These are phyloP conservation scores for Salpingus planirostris DNA, from an alignment of 2,888 invertebrate genomes.

Conservation along the genomic window DNA sequence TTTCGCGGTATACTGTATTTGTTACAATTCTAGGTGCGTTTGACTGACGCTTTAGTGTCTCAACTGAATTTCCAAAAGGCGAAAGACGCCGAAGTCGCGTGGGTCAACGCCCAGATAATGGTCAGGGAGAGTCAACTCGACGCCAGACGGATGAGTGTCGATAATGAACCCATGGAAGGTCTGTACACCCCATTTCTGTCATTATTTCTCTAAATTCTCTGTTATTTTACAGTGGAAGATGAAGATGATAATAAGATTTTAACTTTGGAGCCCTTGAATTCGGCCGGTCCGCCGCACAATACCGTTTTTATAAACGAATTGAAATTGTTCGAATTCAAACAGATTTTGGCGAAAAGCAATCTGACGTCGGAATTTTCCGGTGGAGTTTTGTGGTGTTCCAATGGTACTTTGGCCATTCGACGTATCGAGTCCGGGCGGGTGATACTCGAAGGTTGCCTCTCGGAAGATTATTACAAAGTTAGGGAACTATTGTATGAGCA, in stretches of 20 bases:
- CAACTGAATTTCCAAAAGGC: conserved; percentile 76
- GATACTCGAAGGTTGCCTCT: conserved; percentile 86
- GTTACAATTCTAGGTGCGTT: conserved; percentile 56
- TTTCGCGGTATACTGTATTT: not conserved
- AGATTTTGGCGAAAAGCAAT: conserved; percentile 63
- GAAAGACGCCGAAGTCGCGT: conserved; percentile 90
- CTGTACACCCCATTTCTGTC: too few relatives aligned
- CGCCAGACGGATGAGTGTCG: conserved; percentile 40
- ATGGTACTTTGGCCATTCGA: conserved; percentile 80
- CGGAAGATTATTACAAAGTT: conserved; percentile 92
- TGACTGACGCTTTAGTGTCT: conserved; percentile 86
- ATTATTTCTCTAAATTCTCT: too few relatives aligned
- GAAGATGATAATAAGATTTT: conserved; percentile 52
- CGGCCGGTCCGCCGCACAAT: conserved; percentile 57
- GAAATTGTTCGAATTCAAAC: conserved; percentile 85
- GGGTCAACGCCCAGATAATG: conserved; percentile 78
- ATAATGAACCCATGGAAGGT: conserved; percentile 43
- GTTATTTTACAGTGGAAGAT: conserved; percentile 35
- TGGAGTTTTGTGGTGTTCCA: conserved; percentile 90
- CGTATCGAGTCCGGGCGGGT: conserved; percentile 89
- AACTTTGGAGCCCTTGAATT: conserved; percentile 57
- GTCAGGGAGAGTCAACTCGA: conserved; percentile 54
- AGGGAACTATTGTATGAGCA: conserved; percentile 89
- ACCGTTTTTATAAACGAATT: conserved; percentile 90
- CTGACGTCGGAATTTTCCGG: conserved; percentile 81